phyloP scores from a whole-genome alignment of 2,797 vertebrate species.

The Scleropages formosus region DNA sequence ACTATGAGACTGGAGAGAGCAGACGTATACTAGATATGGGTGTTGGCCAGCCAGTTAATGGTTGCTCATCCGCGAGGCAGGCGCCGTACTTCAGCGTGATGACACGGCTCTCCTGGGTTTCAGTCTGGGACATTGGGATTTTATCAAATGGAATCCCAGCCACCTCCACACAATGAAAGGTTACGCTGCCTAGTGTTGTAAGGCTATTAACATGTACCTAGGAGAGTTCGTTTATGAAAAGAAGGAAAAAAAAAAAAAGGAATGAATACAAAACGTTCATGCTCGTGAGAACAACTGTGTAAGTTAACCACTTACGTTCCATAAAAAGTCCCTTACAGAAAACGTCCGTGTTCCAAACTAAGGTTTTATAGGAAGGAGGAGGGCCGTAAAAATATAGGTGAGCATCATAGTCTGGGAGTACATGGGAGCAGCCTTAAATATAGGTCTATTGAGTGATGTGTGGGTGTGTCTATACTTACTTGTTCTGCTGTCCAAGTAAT shows the following conservation, averaged over 20 bases:
- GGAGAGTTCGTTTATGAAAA: background rate
- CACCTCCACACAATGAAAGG: conserved; percentile 7
- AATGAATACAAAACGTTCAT: too few species aligned
- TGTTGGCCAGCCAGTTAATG: conserved; percentile 21
- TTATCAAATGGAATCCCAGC: conserved; percentile 18
- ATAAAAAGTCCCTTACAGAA: too few species aligned
- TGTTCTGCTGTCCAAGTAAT: too few species aligned
- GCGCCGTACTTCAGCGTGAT: conserved; percentile 15
- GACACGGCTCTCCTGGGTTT: conserved; percentile 22
- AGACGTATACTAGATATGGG: conserved; percentile 3
- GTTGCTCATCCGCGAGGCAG: conserved; percentile 24
- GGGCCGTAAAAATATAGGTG: too few species aligned
- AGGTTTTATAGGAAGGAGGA: too few species aligned
- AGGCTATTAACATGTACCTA: background rate
- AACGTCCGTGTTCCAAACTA: too few species aligned
- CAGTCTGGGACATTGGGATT: background rate
- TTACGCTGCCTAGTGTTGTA: background rate
- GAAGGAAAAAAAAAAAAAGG: background rate
- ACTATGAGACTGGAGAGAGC: conserved; percentile 4
- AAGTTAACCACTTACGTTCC: too few species aligned
- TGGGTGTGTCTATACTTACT: too few species aligned
- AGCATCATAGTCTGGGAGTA: too few species aligned
- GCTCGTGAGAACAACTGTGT: too few species aligned
- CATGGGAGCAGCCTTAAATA: too few species aligned
- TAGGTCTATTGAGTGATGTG: too few species aligned